Percentiles rank a stretch among this genome's conserved stretches.
These are phyloP conservation scores for Sapajus apella DNA, from an alignment of 2,113 vertebrate species.

Conservation along the genomic window DNA sequence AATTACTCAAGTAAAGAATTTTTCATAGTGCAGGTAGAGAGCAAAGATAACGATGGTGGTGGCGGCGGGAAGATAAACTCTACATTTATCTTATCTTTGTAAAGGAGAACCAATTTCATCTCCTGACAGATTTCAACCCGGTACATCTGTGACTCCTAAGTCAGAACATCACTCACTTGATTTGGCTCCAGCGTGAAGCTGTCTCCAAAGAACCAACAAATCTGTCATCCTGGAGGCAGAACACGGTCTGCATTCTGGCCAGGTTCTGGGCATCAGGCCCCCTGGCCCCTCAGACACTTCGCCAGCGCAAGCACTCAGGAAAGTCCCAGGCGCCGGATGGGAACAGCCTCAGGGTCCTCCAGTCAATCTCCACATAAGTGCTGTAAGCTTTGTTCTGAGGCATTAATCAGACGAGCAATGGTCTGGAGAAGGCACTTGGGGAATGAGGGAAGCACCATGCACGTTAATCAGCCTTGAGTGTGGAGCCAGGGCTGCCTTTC, in stretches of 20 bases:
- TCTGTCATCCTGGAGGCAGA: not conserved
- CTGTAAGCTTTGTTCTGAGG: not conserved
- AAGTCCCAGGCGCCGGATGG: not conserved
- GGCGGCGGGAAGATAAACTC: not conserved
- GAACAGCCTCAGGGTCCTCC: not conserved
- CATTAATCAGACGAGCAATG: slow-evolving; percentile 34
- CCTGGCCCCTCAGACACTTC: not conserved
- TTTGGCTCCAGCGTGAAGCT: not conserved
- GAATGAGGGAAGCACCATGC: not conserved
- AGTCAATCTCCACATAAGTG: not conserved
- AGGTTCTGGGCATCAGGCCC: fast-evolving
- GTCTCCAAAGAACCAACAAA: not conserved
- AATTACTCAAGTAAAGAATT: not conserved
- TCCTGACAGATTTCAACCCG: not conserved
- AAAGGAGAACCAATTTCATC: not conserved
- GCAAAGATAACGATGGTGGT: not conserved
- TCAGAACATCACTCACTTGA: not conserved
- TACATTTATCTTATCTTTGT: not conserved
- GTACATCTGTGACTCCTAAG: not conserved
- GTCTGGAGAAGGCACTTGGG: not conserved
- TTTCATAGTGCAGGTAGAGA: not conserved
- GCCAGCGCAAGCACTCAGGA: not conserved
- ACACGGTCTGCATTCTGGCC: fast-evolving
- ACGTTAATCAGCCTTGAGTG: not conserved
- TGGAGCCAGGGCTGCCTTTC: not conserved